These are phyloP conservation scores for Melozone crissalis DNA, from an alignment of 2,113 vertebrate species.

Conservation along the genomic window DNA sequence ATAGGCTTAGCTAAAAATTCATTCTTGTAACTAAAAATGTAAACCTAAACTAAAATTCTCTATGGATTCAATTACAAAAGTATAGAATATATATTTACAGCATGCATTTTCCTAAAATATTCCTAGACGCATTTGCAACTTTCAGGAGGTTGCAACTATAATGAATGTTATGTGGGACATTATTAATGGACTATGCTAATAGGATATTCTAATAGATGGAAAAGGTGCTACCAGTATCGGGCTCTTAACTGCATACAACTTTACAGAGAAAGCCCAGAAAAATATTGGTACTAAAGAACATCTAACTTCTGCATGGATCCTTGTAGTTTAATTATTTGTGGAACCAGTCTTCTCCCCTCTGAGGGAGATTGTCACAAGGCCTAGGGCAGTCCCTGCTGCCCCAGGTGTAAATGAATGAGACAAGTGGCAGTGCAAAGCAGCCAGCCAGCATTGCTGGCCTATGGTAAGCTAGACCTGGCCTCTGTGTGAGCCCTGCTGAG, in stretches of 20 bases:
- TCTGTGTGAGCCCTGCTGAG: not conserved
- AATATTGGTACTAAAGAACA: not conserved
- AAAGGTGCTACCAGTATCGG: not conserved
- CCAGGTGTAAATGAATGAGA: not conserved
- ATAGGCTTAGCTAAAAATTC: not conserved
- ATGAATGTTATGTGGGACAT: not conserved
- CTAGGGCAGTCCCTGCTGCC: not conserved
- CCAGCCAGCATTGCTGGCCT: not conserved
- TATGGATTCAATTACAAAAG: not conserved
- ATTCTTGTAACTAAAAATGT: not conserved
- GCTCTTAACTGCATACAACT: not conserved
- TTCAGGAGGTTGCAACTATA: not conserved
- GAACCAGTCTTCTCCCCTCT: not conserved
- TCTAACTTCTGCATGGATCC: rapidly evolving
- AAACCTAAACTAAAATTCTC: not conserved
- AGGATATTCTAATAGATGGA: not conserved
- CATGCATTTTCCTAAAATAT: not conserved
- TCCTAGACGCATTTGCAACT: not conserved
- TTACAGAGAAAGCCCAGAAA: not conserved
- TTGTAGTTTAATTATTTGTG: not conserved
- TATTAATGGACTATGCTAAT: not conserved
- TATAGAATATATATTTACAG: not conserved
- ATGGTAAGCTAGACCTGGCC: not conserved
- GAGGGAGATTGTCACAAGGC: not conserved
- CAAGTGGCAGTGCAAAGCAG: not conserved